These are phyloP conservation scores for Cantharis rustica DNA, from an alignment of 2,888 invertebrate species.

Conservation along the genomic window DNA sequence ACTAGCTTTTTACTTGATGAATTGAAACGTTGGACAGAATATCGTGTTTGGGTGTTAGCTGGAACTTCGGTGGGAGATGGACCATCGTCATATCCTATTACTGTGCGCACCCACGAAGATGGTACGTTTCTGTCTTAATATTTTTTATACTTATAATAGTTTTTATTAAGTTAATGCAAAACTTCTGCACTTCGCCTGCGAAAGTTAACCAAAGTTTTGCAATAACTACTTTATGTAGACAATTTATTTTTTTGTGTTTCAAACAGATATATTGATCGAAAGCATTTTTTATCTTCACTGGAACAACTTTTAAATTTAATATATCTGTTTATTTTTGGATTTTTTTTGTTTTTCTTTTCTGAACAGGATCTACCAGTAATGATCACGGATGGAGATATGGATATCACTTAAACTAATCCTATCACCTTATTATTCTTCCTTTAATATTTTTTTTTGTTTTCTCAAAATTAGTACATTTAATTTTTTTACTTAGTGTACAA, in stretches of 20 bases:
- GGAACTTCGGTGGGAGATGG: conserved; percentile 97
- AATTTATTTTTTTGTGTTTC: not conserved
- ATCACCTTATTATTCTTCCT: conserved; percentile 29
- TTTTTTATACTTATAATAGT: not conserved
- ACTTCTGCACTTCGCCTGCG: not conserved
- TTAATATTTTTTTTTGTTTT: conserved; percentile 20
- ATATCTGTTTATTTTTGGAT: conserved; percentile 7
- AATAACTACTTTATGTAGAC: not conserved
- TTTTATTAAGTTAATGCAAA: not conserved
- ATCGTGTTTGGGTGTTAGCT: conserved; percentile 95
- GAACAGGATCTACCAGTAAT: conserved; percentile 19
- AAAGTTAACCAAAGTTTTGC: not conserved
- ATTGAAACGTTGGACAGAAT: conserved; percentile 93
- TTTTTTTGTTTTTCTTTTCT: conserved; percentile 18
- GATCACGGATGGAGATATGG: conserved; percentile 25
- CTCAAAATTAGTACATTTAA: conserved; percentile 20
- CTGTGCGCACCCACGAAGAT: conserved; percentile 95
- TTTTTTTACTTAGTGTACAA: conserved; percentile 15
- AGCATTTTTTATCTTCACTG: not conserved
- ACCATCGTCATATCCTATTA: conserved; percentile 88
- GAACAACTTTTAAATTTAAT: not conserved
- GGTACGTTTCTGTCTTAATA: conserved; percentile 74
- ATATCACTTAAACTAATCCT: conserved; percentile 19
- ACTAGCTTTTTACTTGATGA: conserved; percentile 84
- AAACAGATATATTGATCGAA: conserved; percentile 6